Base-by-base conservation (phyloP, 2,797 vertebrate species). In the Lepilemur ruficaudatus region DNA sequence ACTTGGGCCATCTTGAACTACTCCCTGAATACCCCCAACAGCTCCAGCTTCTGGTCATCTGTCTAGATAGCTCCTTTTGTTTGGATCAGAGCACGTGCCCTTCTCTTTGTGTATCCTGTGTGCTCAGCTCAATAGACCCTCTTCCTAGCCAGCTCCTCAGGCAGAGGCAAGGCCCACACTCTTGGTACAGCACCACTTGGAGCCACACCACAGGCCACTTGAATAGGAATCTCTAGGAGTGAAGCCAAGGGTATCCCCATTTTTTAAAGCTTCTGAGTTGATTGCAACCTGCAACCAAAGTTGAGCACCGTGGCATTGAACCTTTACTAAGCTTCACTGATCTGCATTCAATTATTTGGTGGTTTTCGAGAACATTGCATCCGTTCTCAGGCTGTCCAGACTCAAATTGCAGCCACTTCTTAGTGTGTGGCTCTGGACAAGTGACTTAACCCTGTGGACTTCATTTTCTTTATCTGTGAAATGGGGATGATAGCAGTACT, bases 391-490 rank as follows among this genome's bases (percentile, higher is more conserved):
- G 80, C 25, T n/a, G 4, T 46, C 55, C 8, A 75, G 57, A 13
- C 73, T 96, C 65, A 67, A 9, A 67, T 11, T 75, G 52, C 17
- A 92, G n/a, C 72, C 41, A 72, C 52, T 91, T 89, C 7, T 32
- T 63, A 70, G n/a, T 81, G 18, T 91, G 32, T 80, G n/a, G 32
- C 95, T 96, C 43, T 92, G 52, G 57, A 25, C 67, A 72, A 78
- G 5, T 86, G 67, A 82, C 46, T 79, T 57, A 83, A 35, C 65
- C 55, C 28, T 65, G 11, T 69, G 41, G 52, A 93, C 20, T 43
- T 85, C 28, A 61, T 28, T 88, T 85, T 70, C 30, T 88, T 43
- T 85, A 38, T 95, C 43, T 96, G 50, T 80, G 59, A 89, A 94
- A 81, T 91, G 43, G 70, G 46, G 4, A 35, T 87, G 35, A 65